Base-by-base conservation (phyloP, 2,888 invertebrate species). In the Euplexia lucipara region DNA sequence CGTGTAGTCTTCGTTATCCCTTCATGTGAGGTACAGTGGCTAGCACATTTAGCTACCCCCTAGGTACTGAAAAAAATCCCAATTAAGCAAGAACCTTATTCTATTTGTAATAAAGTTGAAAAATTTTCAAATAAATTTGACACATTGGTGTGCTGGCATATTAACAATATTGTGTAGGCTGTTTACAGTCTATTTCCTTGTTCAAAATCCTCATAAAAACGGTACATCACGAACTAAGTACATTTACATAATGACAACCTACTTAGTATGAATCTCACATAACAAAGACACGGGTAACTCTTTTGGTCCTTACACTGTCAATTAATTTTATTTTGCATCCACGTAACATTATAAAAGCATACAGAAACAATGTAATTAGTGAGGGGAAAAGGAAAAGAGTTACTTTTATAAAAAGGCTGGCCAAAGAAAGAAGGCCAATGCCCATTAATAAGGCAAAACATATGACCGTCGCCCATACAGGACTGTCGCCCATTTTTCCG, bases 201-300 rank as follows among this genome's bases (percentile, higher is more conserved):
- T 48, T n/a, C 8, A 47, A 54, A 37, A 14, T 6, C 20, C 9
- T 53, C 16, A 16, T 44, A 3, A 59, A 42, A 10, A 12, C 9
- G 4, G 47, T 42, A n/a, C 32, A 44, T 60, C 70, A 77, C 78
- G 80, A 74, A 32, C 32, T 0, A n/a, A n/a, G n/a, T n/a, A 16
- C 1, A 67, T 77, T 74, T 54, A 57, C 80, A 62, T 78, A 74
- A 73, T 64, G 45, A 45, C 32, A 12, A 22, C 37, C 30, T 52
- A 56, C 45, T 45, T 54, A 62, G 47, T 34, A 49, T 60, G 47
- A 52, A 26, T 20, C 12, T 18, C 26, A 52, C 41, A 51, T 39
- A n/a, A 41, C 37, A 64, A 34, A 57, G 34, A 69, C 47, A 52
- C 53, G 53, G 39, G 44, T 16, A 53, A 41, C 57, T 54, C 45